Evolutionary conservation across 2,113 vertebrate species (phyloP), one percentile per base, ranked within the genome.

Genomic region (Blennius ocellaris): DNA sequence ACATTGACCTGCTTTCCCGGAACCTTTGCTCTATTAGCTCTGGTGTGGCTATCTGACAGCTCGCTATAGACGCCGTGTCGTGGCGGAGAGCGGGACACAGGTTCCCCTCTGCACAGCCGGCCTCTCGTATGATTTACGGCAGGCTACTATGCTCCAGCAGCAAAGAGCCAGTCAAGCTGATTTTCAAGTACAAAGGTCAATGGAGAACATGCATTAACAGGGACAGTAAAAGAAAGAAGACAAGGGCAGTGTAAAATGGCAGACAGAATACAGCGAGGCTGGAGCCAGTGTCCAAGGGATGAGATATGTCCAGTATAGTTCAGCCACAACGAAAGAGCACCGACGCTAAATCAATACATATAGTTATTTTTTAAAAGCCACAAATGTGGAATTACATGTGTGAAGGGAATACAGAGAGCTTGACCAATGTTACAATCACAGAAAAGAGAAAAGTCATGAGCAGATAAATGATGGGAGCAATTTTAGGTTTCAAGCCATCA

Each of bases 261-360:
- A 89, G 86, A 76, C 73, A 21, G 67, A 48, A 59, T 6, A 50
- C 6, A 3, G 51, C 9, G 75, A 7, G 59, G 7, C 82, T 82
- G 89, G 85, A 88, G 89, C 87, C 89, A 66, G 60, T 73, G 87
- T 83, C 86, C 67, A 12, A 5, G 52, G 58, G 54, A 83, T 82
- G 80, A 90, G 65, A 63, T 73, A 84, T 15, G 54, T 16, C 3
- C 0, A 74, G 61, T 39, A 59, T 0, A 69, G 76, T 39, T 85
- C 72, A 62, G 49, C 55, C 8, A 58, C 17, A 54, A 30, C 36
- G 58, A 77, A 68, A n/a, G 0, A 6, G 38, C 6, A 8, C 50
- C 36, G 39, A 68, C 57, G 60, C 17, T n/a, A 76, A 85, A 92
- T 89, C 83, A 30, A 87, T 90, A 38, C 11, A 44, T 8, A 14